These are phyloP conservation scores for Hemitrygon akajei DNA, from an alignment of 2,797 vertebrate species.

Conservation along the genomic window DNA sequence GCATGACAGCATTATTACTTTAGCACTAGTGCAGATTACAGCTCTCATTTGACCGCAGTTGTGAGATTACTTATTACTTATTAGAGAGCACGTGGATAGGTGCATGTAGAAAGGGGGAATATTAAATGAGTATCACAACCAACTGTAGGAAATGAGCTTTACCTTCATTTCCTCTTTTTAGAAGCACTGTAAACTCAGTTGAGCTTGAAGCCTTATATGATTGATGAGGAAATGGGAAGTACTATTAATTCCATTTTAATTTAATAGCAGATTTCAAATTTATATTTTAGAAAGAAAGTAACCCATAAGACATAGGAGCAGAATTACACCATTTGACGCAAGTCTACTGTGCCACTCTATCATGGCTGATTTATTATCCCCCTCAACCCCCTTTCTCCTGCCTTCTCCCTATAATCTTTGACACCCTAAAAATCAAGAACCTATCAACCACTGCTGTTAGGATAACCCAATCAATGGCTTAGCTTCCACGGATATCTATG, in stretches of 20 bases:
- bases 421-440: no score
- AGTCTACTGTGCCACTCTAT: no score
- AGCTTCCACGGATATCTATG: no score
- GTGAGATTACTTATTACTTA: background rate
- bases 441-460: no score
- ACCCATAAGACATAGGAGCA: no score
- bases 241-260: background rate
- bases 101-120: background rate
- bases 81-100: background rate
- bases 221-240: background rate
- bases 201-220: background rate
- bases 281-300: background rate
- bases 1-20: background rate
- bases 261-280: background rate
- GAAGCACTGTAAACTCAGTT: background rate
- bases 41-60: background rate
- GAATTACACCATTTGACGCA: no score
- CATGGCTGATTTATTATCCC: no score
- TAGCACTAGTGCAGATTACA: background rate
- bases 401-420: no score
- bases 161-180: background rate
- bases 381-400: no score
- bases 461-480: no score
- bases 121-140: no score
- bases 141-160: background rate